A percentile compares a stretch with the other conserved stretches of the same genome.
These are phyloP conservation scores for Eurosta solidaginis DNA, from an alignment of 1,140 invertebrate genomes.

Conservation along the genomic window DNA sequence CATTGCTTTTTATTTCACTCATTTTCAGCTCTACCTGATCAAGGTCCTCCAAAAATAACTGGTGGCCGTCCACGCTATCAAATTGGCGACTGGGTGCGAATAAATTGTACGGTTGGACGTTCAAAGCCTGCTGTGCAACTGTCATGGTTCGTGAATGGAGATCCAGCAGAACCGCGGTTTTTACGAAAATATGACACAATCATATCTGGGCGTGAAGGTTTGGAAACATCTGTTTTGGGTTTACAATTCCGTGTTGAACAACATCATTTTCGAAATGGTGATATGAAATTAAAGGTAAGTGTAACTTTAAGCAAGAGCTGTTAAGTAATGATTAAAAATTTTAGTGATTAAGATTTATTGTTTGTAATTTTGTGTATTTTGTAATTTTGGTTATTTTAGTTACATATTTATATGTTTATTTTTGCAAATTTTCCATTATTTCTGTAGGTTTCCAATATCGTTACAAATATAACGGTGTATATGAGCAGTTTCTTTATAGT, in stretches of 20 bases:
- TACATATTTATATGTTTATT: too few species aligned
- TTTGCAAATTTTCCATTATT: too few species aligned
- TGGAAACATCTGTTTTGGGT: constrained; percentile 69
- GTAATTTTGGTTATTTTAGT: too few species aligned
- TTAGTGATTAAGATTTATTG: not conserved
- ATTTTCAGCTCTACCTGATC: constrained; percentile 67
- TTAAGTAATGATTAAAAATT: too few species aligned
- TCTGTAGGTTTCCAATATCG: too few species aligned
- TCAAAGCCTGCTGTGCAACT: constrained; percentile 74
- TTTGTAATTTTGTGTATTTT: too few species aligned
- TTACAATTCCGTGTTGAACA: constrained; percentile 69
- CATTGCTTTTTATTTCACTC: not conserved
- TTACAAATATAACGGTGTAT: too few species aligned
- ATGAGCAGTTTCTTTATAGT: too few species aligned
- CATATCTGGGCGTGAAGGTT: constrained; percentile 64
- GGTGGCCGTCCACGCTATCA: constrained; percentile 70
- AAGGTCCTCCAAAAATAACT: constrained; percentile 68
- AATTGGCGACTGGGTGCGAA: constrained; percentile 68
- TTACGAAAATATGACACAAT: constrained; percentile 63
- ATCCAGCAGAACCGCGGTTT: constrained; percentile 65
- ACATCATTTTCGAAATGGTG: constrained; percentile 70
- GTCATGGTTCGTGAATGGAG: constrained; percentile 76
- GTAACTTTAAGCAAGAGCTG: not conserved
- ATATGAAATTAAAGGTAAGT: constrained; percentile 70
- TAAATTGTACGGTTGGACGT: constrained; percentile 72